Evolutionary conservation across 2,797 vertebrate genomes (phyloP).

Genomic region (Rhabdophis nuchalis): DNA sequence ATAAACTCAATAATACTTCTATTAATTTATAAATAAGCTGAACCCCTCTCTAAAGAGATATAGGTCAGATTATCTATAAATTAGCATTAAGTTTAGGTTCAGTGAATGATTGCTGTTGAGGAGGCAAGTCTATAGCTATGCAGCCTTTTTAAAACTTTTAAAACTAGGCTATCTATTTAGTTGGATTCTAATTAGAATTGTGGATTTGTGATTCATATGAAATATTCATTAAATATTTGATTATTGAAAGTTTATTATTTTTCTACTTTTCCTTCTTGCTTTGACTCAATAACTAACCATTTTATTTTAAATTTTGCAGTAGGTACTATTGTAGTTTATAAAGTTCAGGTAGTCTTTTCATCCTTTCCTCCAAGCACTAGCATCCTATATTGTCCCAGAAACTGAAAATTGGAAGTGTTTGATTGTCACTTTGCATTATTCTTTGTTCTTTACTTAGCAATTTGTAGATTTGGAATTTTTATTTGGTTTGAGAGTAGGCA

Average conservation of each 20-base stretch:
- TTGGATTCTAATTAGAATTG: neutral
- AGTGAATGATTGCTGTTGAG: neutral
- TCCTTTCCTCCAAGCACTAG: neutral
- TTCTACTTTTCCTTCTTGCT: neutral
- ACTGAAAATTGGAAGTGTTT: neutral
- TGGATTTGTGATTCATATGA: neutral
- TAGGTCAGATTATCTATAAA: neutral
- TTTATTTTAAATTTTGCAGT: neutral
- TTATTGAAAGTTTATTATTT: neutral
- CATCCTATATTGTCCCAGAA: neutral
- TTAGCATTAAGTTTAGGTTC: neutral
- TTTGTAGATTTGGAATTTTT: neutral
- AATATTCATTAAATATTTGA: neutral
- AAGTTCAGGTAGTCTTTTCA: neutral
- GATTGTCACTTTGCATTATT: neutral
- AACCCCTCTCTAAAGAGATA: neutral
- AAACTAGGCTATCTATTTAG: neutral
- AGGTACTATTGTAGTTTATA: neutral
- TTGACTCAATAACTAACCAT: neutral
- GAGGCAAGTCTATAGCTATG: neutral
- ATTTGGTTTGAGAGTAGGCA: neutral
- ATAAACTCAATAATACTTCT: neutral
- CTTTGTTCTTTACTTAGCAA: neutral
- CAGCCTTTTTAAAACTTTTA: neutral
- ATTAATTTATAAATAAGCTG: neutral